Evolutionary conservation across 2,888 invertebrate genomes (phyloP).

Genomic region (Danaus chrysippus): DNA sequence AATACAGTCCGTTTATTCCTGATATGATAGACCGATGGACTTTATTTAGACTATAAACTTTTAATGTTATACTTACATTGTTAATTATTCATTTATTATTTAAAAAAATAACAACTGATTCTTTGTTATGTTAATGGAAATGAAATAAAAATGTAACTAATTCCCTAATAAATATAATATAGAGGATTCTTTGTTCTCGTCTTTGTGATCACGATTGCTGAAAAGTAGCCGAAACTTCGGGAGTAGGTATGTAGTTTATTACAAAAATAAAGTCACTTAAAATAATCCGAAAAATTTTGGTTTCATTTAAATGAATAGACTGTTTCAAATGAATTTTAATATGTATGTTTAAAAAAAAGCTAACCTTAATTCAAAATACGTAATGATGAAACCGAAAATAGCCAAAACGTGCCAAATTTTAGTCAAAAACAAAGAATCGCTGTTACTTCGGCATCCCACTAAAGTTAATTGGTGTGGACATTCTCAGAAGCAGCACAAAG

Average conservation of each 20-base stretch:
- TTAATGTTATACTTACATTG: too few relatives aligned
- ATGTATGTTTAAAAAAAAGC: conserved; percentile 6
- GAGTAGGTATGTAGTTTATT: too few relatives aligned
- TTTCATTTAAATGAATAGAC: neutral
- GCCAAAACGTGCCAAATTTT: conserved; percentile 63
- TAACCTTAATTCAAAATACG: conserved; percentile 11
- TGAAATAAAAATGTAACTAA: too few relatives aligned
- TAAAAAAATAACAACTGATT: too few relatives aligned
- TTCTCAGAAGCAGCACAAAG: conserved; percentile 47
- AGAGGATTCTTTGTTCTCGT: too few relatives aligned
- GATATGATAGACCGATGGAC: conserved; percentile 11
- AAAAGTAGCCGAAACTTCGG: too few relatives aligned
- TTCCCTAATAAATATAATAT: too few relatives aligned
- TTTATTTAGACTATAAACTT: too few relatives aligned
- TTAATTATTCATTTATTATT: too few relatives aligned
- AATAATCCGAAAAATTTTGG: neutral
- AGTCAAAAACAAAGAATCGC: conserved; percentile 55
- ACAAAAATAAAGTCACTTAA: too few relatives aligned
- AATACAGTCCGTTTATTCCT: neutral
- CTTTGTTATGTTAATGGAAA: too few relatives aligned
- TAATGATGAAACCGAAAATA: conserved; percentile 52
- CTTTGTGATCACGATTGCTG: too few relatives aligned
- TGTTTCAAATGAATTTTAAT: neutral
- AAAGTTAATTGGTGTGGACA: conserved; percentile 57
- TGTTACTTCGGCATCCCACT: conserved; percentile 45